Base-by-base conservation (phyloP, 2,888 invertebrate species). In the Pilophorus perplexus region DNA sequence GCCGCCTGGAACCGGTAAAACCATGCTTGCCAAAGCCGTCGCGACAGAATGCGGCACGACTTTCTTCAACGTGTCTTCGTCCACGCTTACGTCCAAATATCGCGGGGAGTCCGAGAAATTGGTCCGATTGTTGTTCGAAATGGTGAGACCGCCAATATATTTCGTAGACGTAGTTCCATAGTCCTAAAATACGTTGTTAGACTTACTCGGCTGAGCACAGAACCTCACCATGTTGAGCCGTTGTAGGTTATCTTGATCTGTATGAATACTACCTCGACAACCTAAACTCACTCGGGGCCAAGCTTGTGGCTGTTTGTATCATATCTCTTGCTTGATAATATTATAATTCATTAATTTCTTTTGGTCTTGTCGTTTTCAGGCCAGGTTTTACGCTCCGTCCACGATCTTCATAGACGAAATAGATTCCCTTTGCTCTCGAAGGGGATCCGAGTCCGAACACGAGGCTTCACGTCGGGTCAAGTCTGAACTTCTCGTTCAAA, bases 331-430 rank as follows among this genome's bases (percentile, higher is more conserved):
- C n/a, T n/a, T n/a, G n/a, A n/a, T n/a, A n/a, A n/a, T n/a, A n/a
- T n/a, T n/a, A n/a, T n/a, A n/a, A n/a, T n/a, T n/a, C n/a, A n/a
- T n/a, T n/a, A n/a, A n/a, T n/a, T n/a, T n/a, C n/a, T n/a, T n/a
- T n/a, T n/a, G n/a, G n/a, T n/a, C n/a, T n/a, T n/a, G 12, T 25
- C 33, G n/a, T 54, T 78, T 79, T 4, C 77, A 92, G 91, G 97
- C 97, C 1, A 84, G 97, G 72, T 96, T 94, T 81, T 96, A 97
- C 82, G 96, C 98, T 67, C 98, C 98, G 3, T 93, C 93, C 75
- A 98, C 97, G 66, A 97, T 99, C 74, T 99, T 99, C 79, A 93
- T 99, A 68, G 98, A 99, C 79, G 98, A 99, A 83, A 98, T 99
- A 69, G 98, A 99, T 81, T 95, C 97, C 23, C 80, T 98, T 69